Evolutionary conservation across 2,888 invertebrate genomes (phyloP).

Genomic region (Mactromeris polynyma): DNA sequence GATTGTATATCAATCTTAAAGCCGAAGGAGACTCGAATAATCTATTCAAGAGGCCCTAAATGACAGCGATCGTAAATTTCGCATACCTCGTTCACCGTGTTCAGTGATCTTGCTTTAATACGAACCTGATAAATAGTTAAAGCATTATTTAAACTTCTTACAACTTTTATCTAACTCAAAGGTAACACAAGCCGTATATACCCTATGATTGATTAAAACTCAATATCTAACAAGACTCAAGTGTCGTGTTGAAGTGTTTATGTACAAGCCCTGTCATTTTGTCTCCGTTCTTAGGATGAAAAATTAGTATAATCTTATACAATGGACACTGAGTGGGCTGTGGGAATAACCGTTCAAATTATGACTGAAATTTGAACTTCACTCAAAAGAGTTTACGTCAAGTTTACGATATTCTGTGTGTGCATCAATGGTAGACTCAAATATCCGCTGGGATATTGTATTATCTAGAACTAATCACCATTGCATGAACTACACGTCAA

Average conservation of each 20-base stretch:
- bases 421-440: no score
- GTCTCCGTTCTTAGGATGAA: constrained; percentile 54
- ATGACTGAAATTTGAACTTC: neutral
- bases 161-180: constrained; percentile 71
- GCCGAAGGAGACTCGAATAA: constrained; percentile 24
- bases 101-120: constrained; percentile 52
- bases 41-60: constrained; percentile 41
- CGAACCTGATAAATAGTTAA: constrained; percentile 68
- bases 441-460: no score
- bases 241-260: constrained; percentile 69
- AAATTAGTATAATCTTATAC: constrained; percentile 60
- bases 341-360: neutral
- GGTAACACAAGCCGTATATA: constrained; percentile 64
- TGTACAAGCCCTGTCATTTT: constrained; percentile 62
- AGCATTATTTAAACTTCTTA: constrained; percentile 72
- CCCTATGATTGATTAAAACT: constrained; percentile 69
- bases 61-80: constrained; percentile 45
- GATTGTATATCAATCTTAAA: constrained; percentile 43
- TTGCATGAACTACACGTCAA: no score
- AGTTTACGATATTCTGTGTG: no score
- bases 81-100: constrained; percentile 57
- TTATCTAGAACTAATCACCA: no score
- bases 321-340: constrained; percentile 19
- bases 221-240: constrained; percentile 68
- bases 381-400: no score